Conservation (phyloP, 2,797 vertebrate species). For the Enteromius thamalakanensis region DNA sequence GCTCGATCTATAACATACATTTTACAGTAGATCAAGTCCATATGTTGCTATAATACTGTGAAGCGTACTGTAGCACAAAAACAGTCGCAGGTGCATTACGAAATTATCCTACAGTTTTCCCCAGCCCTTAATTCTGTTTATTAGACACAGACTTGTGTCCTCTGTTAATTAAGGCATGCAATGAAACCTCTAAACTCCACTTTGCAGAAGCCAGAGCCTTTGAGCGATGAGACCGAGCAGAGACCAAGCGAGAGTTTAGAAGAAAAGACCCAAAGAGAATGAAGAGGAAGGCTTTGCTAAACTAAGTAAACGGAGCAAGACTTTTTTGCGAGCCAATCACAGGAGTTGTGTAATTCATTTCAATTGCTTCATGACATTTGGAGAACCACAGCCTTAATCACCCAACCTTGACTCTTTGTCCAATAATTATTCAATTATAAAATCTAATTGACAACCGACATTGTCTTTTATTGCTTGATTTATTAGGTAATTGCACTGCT, state of each 20-base stretch:
- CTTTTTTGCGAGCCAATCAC: conserved; percentile 85
- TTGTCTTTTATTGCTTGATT: conserved; percentile 91
- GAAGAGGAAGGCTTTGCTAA: conserved; percentile 55
- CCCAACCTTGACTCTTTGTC: conserved; percentile 81
- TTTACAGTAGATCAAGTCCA: conserved; percentile 28
- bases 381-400: conserved; percentile 85
- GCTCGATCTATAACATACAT: conserved; percentile 35
- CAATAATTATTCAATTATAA: conserved; percentile 96
- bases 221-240: not conserved
- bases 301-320: conserved; percentile 83
- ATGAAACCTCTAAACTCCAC: conserved; percentile 32
- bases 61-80: conserved; percentile 1
- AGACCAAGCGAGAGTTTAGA: conserved; percentile 20
- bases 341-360: conserved; percentile 88
- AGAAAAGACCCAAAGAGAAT: conserved; percentile 30
- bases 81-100: not conserved
- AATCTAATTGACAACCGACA: conserved; percentile 83
- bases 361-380: conserved; percentile 96
- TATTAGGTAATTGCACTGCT: conserved; percentile 85
- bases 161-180: conserved; percentile 54
- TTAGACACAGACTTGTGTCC: not conserved
- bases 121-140: conserved; percentile 26
- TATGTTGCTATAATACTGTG: conserved; percentile 13
- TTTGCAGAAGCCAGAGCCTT: conserved; percentile 31
- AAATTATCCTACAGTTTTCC: conserved; percentile 3